phyloP scores from a whole-genome alignment of 2,113 vertebrate species.

The Gnathonemus longibarbis region DNA sequence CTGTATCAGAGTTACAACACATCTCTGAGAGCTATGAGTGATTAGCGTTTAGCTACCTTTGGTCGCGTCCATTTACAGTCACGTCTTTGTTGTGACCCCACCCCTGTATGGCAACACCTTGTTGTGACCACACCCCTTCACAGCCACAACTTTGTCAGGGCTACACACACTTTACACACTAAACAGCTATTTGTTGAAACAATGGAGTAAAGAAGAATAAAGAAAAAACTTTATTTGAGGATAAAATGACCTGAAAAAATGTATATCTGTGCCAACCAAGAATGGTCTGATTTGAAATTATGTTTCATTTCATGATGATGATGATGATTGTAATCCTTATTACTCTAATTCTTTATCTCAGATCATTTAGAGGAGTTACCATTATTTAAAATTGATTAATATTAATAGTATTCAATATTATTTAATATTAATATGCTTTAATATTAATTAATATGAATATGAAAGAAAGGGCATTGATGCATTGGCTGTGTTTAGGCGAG shows the following conservation, averaged over 20 bases:
- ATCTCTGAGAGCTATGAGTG: neutral
- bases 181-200: neutral
- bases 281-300: neutral
- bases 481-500: neutral
- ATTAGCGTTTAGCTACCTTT: neutral
- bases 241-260: neutral
- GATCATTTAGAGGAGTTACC: slow-evolving; percentile 1
- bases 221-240: neutral
- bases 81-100: neutral
- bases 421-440: slow-evolving; percentile 11
- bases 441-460: slow-evolving; percentile 11
- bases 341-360: slow-evolving; percentile 9
- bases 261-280: neutral
- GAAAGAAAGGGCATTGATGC: neutral
- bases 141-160: neutral
- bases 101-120: neutral
- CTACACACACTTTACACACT: neutral
- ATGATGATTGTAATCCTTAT: neutral
- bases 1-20: neutral
- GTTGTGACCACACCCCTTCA: neutral
- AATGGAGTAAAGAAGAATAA: neutral
- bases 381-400: slow-evolving; percentile 10
- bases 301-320: neutral
- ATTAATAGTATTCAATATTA: slow-evolving; percentile 8
- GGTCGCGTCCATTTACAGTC: neutral